phyloP scores from a whole-genome alignment of 2,888 invertebrate species.

The Apodemia duryi region DNA sequence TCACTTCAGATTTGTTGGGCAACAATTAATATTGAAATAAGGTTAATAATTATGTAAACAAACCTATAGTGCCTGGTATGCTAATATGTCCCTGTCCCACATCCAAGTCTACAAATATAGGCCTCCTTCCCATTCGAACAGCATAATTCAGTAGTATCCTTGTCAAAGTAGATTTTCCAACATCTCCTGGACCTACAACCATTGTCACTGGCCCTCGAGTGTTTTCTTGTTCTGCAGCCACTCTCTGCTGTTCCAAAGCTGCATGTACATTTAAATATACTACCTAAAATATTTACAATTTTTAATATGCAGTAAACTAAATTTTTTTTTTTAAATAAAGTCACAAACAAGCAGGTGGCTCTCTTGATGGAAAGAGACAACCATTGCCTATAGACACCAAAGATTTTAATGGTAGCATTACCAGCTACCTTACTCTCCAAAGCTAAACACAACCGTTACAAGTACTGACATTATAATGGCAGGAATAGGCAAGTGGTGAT shows the following conservation, averaged over 20 bases:
- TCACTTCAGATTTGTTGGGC: too few relatives aligned
- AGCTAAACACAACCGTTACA: too few relatives aligned
- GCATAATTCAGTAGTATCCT: conserved; percentile 96
- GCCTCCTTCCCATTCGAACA: conserved; percentile 91
- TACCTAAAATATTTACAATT: conserved; percentile 53
- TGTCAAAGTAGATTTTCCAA: conserved; percentile 96
- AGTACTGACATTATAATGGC: too few relatives aligned
- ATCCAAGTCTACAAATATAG: conserved; percentile 96
- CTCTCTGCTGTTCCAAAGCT: conserved; percentile 93
- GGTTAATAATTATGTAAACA: conserved; percentile 20
- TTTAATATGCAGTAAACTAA: too few relatives aligned
- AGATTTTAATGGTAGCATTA: too few relatives aligned
- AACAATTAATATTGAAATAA: too few relatives aligned
- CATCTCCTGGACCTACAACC: conserved; percentile 96
- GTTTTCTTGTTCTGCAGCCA: conserved; percentile 86
- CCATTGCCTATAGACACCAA: too few relatives aligned
- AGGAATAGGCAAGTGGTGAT: too few relatives aligned
- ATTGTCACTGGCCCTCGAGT: conserved; percentile 90
- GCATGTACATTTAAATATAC: conserved; percentile 97
- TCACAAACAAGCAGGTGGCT: too few relatives aligned
- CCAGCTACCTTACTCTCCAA: too few relatives aligned
- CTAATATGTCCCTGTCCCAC: conserved; percentile 96
- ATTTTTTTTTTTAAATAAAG: too few relatives aligned
- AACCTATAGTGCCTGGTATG: conserved; percentile 93
- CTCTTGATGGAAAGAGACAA: too few relatives aligned